Percentiles rank a stretch among this genome's conserved stretches.
Conservation (phyloP, 1,140 invertebrate genomes). For the Trichonephila clavata region DNA sequence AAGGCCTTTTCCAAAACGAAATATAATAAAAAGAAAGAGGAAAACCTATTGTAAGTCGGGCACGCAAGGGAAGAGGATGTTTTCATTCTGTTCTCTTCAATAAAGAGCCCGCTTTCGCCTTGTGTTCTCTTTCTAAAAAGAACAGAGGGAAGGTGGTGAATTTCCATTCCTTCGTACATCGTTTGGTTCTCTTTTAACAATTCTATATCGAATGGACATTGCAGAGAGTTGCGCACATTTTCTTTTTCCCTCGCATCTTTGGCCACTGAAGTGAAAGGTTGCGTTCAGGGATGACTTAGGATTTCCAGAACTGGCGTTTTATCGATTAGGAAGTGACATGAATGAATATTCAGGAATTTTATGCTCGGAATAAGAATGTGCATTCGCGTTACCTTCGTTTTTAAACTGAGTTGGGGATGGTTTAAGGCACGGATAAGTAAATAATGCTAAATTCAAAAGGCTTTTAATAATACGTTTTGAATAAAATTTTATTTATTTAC, state of each 20-base stretch:
- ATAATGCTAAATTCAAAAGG: too few species aligned
- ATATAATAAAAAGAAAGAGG: constrained; percentile 1
- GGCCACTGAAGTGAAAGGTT: background rate
- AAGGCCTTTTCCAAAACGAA: background rate
- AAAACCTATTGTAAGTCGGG: background rate
- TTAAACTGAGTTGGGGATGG: too few species aligned
- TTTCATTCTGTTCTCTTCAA: constrained; percentile 24
- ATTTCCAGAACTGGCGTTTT: background rate
- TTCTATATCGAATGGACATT: background rate
- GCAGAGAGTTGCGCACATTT: background rate
- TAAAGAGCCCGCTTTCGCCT: background rate
- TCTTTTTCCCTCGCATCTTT: background rate
- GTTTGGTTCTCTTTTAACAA: background rate
- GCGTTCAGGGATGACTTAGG: background rate
- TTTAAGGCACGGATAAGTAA: too few species aligned
- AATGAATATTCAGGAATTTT: background rate
- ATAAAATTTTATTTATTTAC: too few species aligned
- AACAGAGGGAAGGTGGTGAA: background rate
- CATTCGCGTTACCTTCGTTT: too few species aligned
- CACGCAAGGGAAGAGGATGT: background rate
- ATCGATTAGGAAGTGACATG: background rate
- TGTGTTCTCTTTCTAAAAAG: background rate
- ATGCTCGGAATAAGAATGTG: too few species aligned
- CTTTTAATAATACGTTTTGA: too few species aligned
- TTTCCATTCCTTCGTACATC: background rate